Conservation (phyloP, 2,797 vertebrate genomes). For the Limosa lapponica region DNA sequence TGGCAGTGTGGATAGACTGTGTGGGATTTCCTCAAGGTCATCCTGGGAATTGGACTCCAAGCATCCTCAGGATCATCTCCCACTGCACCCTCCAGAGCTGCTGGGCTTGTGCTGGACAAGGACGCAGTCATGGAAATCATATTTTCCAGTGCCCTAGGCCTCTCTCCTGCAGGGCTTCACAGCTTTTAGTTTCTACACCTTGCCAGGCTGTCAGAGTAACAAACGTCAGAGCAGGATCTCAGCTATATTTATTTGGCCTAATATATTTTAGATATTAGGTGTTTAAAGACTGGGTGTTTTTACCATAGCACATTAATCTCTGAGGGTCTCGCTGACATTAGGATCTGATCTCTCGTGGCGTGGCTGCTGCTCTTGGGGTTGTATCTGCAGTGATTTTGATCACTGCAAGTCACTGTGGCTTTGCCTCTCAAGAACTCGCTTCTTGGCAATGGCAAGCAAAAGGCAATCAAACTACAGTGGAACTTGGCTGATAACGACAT, state of each 20-base stretch:
- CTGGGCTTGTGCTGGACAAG: not conserved
- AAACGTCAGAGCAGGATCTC: not conserved
- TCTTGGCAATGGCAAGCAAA: conserved; percentile 4
- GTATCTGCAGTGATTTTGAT: conserved; percentile 26
- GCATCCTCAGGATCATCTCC: not conserved
- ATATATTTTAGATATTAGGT: not conserved
- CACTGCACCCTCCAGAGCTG: not conserved
- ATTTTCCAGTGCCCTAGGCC: not conserved
- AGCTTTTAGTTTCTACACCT: not conserved
- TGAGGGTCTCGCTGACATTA: fast-evolving
- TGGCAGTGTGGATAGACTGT: not conserved
- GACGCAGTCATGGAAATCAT: not conserved
- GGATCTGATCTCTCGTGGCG: fast-evolving
- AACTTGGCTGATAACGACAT: not conserved
- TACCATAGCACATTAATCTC: not conserved
- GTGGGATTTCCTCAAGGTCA: conserved; percentile 34
- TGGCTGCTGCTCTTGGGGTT: not conserved
- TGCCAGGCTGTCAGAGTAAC: not conserved
- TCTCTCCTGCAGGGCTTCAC: not conserved
- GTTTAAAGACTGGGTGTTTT: not conserved
- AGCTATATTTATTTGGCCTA: not conserved
- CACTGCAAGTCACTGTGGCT: not conserved
- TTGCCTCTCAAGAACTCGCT: not conserved
- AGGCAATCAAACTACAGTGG: not conserved
- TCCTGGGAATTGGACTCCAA: not conserved